A percentile compares a stretch with the other conserved stretches of the same genome.
phyloP scores from a whole-genome alignment of 2,113 vertebrate genomes.

The Bothrops jararaca region DNA sequence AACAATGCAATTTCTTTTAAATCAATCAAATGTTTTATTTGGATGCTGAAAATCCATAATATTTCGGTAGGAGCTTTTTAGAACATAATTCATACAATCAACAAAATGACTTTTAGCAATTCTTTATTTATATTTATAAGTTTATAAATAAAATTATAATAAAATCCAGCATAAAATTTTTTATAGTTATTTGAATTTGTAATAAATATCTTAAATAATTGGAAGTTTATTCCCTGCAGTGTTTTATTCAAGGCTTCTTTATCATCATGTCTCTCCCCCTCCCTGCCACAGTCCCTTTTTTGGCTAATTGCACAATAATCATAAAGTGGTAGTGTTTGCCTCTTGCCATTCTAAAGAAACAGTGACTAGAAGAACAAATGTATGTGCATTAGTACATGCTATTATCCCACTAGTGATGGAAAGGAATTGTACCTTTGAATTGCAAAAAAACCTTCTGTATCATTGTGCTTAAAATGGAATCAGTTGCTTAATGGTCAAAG shows the following conservation, averaged over 20 bases:
- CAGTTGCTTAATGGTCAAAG: slow-evolving; percentile 52
- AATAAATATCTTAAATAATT: slow-evolving; percentile 29
- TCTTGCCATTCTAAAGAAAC: slow-evolving; percentile 51
- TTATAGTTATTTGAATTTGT: background rate
- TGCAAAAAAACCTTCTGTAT: slow-evolving; percentile 61
- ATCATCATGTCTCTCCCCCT: slow-evolving; percentile 5
- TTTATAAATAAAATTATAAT: slow-evolving; percentile 25
- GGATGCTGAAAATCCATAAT: background rate
- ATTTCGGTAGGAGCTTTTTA: background rate
- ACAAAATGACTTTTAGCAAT: background rate
- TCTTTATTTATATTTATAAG: background rate
- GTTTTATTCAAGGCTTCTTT: slow-evolving; percentile 11
- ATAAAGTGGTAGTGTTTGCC: slow-evolving; percentile 53
- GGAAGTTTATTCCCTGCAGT: slow-evolving; percentile 16
- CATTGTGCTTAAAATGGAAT: slow-evolving; percentile 53
- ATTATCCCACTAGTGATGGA: slow-evolving; percentile 60
- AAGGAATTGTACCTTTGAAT: slow-evolving; percentile 62
- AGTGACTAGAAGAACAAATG: slow-evolving; percentile 60
- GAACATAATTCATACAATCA: background rate
- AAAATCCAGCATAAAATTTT: background rate
- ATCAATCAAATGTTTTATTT: slow-evolving; percentile 32
- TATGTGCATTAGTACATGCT: slow-evolving; percentile 59
- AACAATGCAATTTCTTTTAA: slow-evolving; percentile 26
- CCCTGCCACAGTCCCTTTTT: slow-evolving; percentile 27
- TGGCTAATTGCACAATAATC: slow-evolving; percentile 53